Percentiles rank a stretch among this genome's conserved stretches.
Conservation (phyloP, 2,113 vertebrate species). For the Tragelaphus imberbis region DNA sequence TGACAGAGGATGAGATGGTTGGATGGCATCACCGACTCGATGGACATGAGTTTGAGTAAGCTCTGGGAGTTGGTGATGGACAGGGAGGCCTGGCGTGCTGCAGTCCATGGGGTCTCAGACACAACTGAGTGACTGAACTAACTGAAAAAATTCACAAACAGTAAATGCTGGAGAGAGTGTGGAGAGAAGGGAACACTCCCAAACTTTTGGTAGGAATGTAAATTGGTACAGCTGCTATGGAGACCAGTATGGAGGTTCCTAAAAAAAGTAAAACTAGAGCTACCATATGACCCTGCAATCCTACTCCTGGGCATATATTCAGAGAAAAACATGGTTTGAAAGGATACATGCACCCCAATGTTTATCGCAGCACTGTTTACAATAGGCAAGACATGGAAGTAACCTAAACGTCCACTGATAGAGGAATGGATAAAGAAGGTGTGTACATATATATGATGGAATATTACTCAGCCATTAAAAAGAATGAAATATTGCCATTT, state of each 20-base stretch:
- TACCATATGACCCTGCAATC: not conserved
- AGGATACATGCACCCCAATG: not conserved
- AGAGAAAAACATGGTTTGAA: not conserved
- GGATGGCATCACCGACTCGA: not conserved
- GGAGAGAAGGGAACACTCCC: not conserved
- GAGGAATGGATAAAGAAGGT: not conserved
- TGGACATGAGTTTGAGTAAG: not conserved
- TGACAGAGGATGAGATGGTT: not conserved
- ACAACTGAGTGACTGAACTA: not conserved
- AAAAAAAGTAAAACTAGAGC: not conserved
- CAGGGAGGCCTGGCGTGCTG: not conserved
- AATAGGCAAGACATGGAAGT: not conserved
- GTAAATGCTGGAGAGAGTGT: not conserved
- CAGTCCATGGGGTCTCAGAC: not conserved
- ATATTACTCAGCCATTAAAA: not conserved
- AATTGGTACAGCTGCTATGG: not conserved
- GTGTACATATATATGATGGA: not conserved
- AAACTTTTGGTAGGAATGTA: not conserved
- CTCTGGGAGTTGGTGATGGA: not conserved
- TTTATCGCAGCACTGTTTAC: not conserved
- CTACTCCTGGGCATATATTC: not conserved
- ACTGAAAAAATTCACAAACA: not conserved
- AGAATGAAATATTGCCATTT: not conserved
- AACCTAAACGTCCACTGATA: not conserved
- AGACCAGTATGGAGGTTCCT: not conserved